Conservation (phyloP, 2,113 vertebrate species). For the Stegostoma tigrinum region DNA sequence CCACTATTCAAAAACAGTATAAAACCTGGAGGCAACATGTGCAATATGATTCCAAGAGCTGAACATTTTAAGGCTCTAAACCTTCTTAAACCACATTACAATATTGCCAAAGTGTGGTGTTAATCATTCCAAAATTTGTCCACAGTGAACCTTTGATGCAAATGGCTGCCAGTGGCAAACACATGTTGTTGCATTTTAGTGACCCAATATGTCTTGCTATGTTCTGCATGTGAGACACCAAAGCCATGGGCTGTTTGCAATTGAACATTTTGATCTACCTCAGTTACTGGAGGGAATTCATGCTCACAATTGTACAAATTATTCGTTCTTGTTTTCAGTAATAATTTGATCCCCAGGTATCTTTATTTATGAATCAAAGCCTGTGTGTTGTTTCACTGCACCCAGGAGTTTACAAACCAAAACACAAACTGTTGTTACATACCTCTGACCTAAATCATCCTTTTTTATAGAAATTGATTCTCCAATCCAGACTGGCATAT, state of each 20-base stretch:
- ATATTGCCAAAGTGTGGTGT: not conserved
- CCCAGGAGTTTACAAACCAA: not conserved
- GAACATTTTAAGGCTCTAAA: not conserved
- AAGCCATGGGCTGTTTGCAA: constrained; percentile 18
- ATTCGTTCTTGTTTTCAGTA: not conserved
- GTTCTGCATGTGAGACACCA: constrained; percentile 30
- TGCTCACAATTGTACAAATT: not conserved
- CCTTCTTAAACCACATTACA: constrained; percentile 14
- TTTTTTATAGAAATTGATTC: not conserved
- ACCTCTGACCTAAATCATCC: not conserved
- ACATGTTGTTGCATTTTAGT: constrained; percentile 14
- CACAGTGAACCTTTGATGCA: constrained; percentile 10
- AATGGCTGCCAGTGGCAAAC: not conserved
- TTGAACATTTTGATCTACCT: not conserved
- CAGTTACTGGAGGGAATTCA: not conserved
- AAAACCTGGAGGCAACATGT: constrained; percentile 35
- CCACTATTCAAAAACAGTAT: not conserved
- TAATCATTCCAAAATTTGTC: constrained; percentile 32
- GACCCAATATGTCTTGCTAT: not conserved
- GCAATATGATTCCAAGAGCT: constrained; percentile 7
- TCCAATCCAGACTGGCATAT: not conserved
- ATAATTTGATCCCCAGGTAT: not conserved
- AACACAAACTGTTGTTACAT: not conserved
- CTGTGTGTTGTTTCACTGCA: not conserved
- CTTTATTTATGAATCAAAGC: not conserved